Percentiles rank a stretch among this genome's conserved stretches.
Evolutionary conservation across 2,888 invertebrate genomes (phyloP).

Genomic region (Neoaliturus tenellus): DNA sequence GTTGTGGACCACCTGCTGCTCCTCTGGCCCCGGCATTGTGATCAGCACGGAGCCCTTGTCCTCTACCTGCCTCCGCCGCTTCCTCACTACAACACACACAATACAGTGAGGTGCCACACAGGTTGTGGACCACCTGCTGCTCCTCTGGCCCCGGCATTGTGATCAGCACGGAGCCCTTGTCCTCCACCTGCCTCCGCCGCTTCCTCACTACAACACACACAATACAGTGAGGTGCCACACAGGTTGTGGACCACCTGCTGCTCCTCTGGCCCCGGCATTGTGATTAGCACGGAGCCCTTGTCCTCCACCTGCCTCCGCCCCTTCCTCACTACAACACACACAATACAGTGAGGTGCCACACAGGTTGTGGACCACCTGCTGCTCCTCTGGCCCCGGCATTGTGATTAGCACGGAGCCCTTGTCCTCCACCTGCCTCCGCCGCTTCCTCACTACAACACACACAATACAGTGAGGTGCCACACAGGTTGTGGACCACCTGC

Average conservation of each 20-base stretch:
- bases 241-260: slow-evolving; percentile 81
- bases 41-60: slow-evolving; percentile 77
- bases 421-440: too few species aligned
- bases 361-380: too few species aligned
- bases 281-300: slow-evolving; percentile 77
- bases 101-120: slow-evolving; percentile 79
- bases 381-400: too few species aligned
- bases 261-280: slow-evolving; percentile 80
- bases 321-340: slow-evolving; percentile 73
- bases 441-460: too few species aligned
- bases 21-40: slow-evolving; percentile 79
- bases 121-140: slow-evolving; percentile 79
- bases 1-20: slow-evolving; percentile 81
- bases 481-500: too few species aligned
- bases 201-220: slow-evolving; percentile 71
- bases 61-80: slow-evolving; percentile 73
- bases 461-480: too few species aligned
- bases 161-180: slow-evolving; percentile 77
- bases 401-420: too few species aligned
- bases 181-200: slow-evolving; percentile 72
- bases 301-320: slow-evolving; percentile 72
- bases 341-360: too few species aligned
- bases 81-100: slow-evolving; percentile 70
- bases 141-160: slow-evolving; percentile 81
- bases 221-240: slow-evolving; percentile 78